phyloP scores from a whole-genome alignment of 2,113 vertebrate genomes.

The Stigmatopora argus region DNA sequence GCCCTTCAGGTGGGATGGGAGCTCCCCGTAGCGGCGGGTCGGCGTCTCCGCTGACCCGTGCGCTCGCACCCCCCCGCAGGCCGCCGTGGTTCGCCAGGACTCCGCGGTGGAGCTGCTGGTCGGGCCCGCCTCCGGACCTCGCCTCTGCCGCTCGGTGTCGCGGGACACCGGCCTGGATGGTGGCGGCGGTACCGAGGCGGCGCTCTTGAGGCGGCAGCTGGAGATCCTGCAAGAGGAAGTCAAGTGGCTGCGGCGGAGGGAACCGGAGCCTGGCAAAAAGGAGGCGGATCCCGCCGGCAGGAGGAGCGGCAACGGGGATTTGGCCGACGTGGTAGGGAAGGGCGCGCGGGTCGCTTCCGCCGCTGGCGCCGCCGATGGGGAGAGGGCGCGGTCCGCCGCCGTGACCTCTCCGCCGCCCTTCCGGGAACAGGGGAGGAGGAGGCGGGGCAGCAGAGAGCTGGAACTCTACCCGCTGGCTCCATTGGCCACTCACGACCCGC shows the following conservation, averaged over 20 bases:
- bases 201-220: slow-evolving; percentile 75
- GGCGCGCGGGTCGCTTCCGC: no score
- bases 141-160: slow-evolving; percentile 69
- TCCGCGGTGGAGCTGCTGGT: slow-evolving; percentile 75
- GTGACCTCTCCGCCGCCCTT: not conserved
- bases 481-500: slow-evolving; percentile 56
- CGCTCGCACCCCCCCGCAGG: slow-evolving; percentile 56
- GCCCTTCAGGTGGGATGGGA: slow-evolving; percentile 77
- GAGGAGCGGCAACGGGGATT: slow-evolving; percentile 48
- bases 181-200: slow-evolving; percentile 47
- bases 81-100: slow-evolving; percentile 80
- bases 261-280: slow-evolving; percentile 46
- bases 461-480: slow-evolving; percentile 47
- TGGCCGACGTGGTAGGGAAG: slow-evolving; percentile 38
- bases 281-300: slow-evolving; percentile 32
- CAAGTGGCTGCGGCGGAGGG: slow-evolving; percentile 63
- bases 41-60: not conserved
- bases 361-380: no score
- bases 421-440: slow-evolving; percentile 32
- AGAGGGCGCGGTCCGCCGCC: no score
- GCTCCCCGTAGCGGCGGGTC: not conserved
- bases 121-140: slow-evolving; percentile 26
- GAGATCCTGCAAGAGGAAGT: slow-evolving; percentile 83
- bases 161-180: slow-evolving; percentile 61
- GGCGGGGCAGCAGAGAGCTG: slow-evolving; percentile 49